Evolutionary conservation across 2,888 invertebrate species (phyloP), one percentile per base, ranked within the genome.

Genomic region (Phengaris alcon): DNA sequence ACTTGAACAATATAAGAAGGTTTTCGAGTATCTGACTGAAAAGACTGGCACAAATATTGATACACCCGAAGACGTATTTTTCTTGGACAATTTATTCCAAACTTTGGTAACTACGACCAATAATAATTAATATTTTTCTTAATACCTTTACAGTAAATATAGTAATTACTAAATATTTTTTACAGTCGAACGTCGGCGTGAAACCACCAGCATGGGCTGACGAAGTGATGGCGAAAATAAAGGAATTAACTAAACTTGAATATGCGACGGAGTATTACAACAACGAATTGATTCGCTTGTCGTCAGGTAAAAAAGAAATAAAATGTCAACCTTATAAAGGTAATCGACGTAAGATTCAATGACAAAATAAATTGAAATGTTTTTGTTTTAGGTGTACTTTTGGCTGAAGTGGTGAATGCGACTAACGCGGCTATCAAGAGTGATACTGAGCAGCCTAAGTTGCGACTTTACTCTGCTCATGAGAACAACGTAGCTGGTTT

Each of bases 401-500:
- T 95, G 79, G 83, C 88, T 15, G 92, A 93, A 48, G 93, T 95
- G 77, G 80, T 94, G 44, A 93, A 94, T 78, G 90, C 93, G 80
- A 86, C 90, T 22, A 84, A 82, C 7, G 81, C 84, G 1, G 83
- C 94, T 12, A 89, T 93, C 52, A 84, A 86, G 6, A 93, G 94
- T 4, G 82, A 92, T 64, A 78, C 78, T 0, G 85, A 87, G 7
- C 87, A 84, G 55, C 87, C 88, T 0, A 94, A 93, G 80, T 77
- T 95, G 44, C 86, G 89, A 59, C 81, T 95, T 75, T 94, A 93
- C 80, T 94, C 95, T 0, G 95, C 93, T 0, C 96, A 96, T 83
- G 96, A 96, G 83, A 94, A 95, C 74, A 95, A 95, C 57, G 92
- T 96, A 0, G 94, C 95, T 0, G 93, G 93, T 0, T 78, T 95